Conservation (phyloP, 2,113 vertebrate species). For the chimpanzee (Pan troglodytes) region DNA sequence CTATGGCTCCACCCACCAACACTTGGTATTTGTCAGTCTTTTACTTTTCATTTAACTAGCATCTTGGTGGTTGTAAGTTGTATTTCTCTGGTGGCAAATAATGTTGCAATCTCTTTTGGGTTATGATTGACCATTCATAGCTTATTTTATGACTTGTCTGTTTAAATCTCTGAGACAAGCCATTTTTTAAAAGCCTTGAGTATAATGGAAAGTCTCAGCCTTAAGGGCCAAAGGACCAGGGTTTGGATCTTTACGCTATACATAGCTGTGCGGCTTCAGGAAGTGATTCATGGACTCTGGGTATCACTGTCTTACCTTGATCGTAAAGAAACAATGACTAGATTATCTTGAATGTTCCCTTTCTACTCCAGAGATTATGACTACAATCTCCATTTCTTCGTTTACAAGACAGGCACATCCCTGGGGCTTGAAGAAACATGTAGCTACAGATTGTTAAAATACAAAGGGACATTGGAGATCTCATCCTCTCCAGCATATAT, state of each 20-base stretch:
- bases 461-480: background rate
- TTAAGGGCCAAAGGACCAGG: background rate
- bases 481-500: background rate
- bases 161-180: background rate
- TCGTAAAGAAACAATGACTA: background rate
- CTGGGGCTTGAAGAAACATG: background rate
- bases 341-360: background rate
- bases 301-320: background rate
- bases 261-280: background rate
- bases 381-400: background rate
- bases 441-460: background rate
- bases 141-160: background rate
- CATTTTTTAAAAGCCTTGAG: background rate
- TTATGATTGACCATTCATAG: background rate
- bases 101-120: background rate
- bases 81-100: background rate
- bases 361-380: background rate
- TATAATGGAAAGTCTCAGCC: background rate
- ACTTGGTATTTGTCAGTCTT: background rate
- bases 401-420: background rate
- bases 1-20: background rate
- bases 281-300: background rate
- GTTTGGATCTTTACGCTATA: background rate
- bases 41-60: too few species aligned
- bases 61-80: background rate